Conservation (phyloP, 2,888 invertebrate species). For the Meiosimyza platycephala region DNA sequence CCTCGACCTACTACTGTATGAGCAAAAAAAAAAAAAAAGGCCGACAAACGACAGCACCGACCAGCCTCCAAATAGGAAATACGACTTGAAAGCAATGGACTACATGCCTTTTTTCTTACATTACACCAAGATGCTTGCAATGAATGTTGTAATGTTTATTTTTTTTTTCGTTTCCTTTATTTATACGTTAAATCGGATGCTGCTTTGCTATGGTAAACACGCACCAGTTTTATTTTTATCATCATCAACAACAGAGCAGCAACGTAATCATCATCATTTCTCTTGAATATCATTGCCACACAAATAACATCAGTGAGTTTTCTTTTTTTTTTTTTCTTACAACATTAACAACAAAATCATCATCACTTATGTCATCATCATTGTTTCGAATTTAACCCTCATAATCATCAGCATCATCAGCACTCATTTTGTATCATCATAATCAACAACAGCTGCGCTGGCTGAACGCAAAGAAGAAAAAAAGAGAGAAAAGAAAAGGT, state of each 20-base stretch:
- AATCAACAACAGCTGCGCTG: not conserved
- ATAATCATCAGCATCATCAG: not conserved
- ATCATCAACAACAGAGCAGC: too few species aligned
- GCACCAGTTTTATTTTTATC: conserved; percentile 5
- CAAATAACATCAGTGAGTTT: too few species aligned
- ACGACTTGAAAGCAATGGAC: too few species aligned
- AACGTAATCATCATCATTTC: too few species aligned
- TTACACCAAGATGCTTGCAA: not conserved
- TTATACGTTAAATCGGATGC: not conserved
- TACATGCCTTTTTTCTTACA: too few species aligned
- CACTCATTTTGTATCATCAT: not conserved
- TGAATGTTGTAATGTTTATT: not conserved
- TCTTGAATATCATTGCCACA: too few species aligned
- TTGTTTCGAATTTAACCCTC: not conserved
- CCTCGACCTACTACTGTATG: too few species aligned
- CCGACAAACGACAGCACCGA: too few species aligned
- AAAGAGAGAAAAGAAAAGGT: not conserved
- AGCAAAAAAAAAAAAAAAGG: too few species aligned
- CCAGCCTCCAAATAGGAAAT: conserved; percentile 4
- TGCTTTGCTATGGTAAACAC: conserved; percentile 15
- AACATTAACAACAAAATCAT: not conserved
- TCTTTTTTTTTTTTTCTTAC: too few species aligned
- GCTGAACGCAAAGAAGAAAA: too few species aligned
- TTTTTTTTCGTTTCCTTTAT: conserved; percentile 4
- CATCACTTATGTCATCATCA: not conserved